phyloP scores from a whole-genome alignment of 2,113 vertebrate species.

The Eulemur macaco region DNA sequence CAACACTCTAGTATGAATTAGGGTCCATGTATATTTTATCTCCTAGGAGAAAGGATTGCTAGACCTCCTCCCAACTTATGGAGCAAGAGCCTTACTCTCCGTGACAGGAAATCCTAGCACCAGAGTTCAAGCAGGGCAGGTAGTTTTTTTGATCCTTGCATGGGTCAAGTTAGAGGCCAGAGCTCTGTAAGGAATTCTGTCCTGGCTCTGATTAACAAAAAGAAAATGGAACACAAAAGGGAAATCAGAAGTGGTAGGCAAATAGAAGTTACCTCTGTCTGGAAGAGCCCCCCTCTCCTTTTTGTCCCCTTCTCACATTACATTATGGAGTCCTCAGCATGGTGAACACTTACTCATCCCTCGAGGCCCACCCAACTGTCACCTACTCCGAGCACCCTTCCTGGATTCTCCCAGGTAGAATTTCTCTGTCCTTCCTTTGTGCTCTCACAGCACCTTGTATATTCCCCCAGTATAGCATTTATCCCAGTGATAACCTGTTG shows the following conservation, averaged over 20 bases:
- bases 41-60: neutral
- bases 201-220: neutral
- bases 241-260: neutral
- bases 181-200: neutral
- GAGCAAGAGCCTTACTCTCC: neutral
- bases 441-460: neutral
- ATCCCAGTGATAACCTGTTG: neutral
- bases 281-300: neutral
- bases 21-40: neutral
- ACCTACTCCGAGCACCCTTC: neutral
- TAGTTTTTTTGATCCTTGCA: neutral
- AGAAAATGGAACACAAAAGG: neutral
- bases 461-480: neutral
- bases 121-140: neutral
- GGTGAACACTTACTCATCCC: neutral
- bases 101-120: neutral
- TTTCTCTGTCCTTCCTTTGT: neutral
- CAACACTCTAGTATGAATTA: conserved; percentile 18
- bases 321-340: neutral
- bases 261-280: neutral
- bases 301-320: neutral
- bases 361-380: neutral
- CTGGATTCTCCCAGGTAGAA: neutral
- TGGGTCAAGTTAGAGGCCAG: neutral
- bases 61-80: neutral